Evolutionary conservation across 1,140 invertebrate genomes (phyloP).

Genomic region (Holcopasites calliopsidis): DNA sequence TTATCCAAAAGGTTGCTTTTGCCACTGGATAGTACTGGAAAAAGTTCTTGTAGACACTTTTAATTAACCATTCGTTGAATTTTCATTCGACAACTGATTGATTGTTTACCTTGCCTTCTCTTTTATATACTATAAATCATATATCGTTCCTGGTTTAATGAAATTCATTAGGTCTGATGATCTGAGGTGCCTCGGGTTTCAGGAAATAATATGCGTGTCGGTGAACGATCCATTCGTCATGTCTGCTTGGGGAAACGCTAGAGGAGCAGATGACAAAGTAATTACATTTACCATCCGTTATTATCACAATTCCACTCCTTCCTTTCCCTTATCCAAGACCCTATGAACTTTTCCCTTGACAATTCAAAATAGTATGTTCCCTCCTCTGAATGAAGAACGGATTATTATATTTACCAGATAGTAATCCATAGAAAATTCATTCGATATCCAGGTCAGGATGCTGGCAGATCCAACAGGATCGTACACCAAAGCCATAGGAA

Average conservation of each 20-base stretch:
- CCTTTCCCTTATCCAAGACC: too few relatives aligned
- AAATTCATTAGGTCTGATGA: conserved; percentile 67
- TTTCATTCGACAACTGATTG: too few relatives aligned
- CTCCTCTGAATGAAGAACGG: neutral
- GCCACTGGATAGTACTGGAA: too few relatives aligned
- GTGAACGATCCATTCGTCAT: conserved; percentile 84
- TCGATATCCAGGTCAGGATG: conserved; percentile 77
- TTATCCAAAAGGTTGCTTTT: too few relatives aligned
- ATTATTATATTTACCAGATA: neutral
- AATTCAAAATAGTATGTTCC: neutral
- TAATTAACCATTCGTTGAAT: too few relatives aligned
- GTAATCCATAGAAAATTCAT: too few relatives aligned
- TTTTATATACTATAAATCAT: too few relatives aligned
- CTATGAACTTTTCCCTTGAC: neutral
- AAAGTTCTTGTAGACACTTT: too few relatives aligned
- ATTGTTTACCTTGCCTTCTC: too few relatives aligned
- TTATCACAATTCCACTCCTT: too few relatives aligned
- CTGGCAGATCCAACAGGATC: conserved; percentile 80
- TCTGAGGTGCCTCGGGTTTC: conserved; percentile 79
- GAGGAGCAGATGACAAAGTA: conserved; percentile 74
- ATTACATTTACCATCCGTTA: neutral
- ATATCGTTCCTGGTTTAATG: too few relatives aligned
- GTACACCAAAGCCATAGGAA: conserved; percentile 79
- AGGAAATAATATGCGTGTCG: conserved; percentile 81
- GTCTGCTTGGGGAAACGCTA: conserved; percentile 79